Evolutionary conservation across 2,797 vertebrate species (phyloP).

Genomic region (Peromyscus melanophrys): DNA sequence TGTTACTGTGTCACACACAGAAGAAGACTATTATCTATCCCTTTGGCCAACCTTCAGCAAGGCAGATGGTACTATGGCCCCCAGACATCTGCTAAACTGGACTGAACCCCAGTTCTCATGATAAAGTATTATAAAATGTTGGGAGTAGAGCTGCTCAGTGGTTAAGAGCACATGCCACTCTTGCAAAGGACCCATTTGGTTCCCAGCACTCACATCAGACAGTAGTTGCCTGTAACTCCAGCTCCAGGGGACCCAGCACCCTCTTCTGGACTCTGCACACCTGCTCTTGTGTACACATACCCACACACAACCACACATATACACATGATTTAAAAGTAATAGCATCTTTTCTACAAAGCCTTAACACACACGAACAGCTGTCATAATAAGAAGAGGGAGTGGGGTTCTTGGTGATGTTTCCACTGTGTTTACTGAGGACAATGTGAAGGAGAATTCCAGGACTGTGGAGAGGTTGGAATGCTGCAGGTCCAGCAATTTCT

Average conservation of each 20-base stretch:
- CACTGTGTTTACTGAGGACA: neutral
- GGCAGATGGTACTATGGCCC: neutral
- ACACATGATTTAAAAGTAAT: neutral
- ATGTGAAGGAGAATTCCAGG: too few species aligned
- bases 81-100: constrained; percentile 11
- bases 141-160: neutral
- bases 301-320: neutral
- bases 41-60: neutral
- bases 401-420: neutral
- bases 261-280: neutral
- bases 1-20: neutral
- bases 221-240: neutral
- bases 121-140: neutral
- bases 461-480: neutral
- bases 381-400: neutral
- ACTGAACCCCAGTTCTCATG: constrained; percentile 34
- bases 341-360: neutral
- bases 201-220: neutral
- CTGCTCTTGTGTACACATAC: too few species aligned
- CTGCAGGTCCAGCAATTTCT: neutral
- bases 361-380: neutral
- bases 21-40: constrained; percentile 2
- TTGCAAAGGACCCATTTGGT: neutral
- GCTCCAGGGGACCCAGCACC: neutral
- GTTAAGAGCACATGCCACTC: neutral